Evolutionary conservation across 2,797 vertebrate species (phyloP).

Genomic region (Hemitrygon akajei): DNA sequence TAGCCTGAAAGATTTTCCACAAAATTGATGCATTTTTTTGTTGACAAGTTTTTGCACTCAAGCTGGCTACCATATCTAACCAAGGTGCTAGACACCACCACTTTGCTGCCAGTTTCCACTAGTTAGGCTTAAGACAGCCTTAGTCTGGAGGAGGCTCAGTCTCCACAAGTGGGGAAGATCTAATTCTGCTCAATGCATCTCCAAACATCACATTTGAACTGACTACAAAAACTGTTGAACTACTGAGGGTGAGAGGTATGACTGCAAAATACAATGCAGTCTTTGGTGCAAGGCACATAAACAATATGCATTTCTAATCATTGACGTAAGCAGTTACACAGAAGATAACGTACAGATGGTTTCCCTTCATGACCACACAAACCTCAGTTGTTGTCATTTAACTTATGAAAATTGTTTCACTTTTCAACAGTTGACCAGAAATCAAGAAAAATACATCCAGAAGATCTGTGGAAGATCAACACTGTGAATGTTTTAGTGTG

Average conservation of each 20-base stretch:
- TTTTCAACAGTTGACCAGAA: not conserved
- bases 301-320: not conserved
- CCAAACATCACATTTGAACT: not conserved
- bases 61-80: not conserved
- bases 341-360: not conserved
- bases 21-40: not conserved
- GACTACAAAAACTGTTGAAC: not conserved
- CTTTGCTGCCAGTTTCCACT: not conserved
- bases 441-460: too few species aligned
- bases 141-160: not conserved
- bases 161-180: not conserved
- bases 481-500: too few species aligned
- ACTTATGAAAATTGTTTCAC: not conserved
- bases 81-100: not conserved
- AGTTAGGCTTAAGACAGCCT: not conserved
- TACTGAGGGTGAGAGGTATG: not conserved
- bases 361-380: conserved; percentile 18
- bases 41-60: not conserved
- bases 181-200: not conserved
- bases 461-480: too few species aligned
- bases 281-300: not conserved
- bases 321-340: not conserved
- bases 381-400: conserved; percentile 2
- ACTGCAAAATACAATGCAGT: not conserved
- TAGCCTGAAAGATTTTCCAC: not conserved